Evolutionary conservation across 2,888 invertebrate species (phyloP), one percentile per base, ranked within the genome.

Genomic region (Archips crataeganus): DNA sequence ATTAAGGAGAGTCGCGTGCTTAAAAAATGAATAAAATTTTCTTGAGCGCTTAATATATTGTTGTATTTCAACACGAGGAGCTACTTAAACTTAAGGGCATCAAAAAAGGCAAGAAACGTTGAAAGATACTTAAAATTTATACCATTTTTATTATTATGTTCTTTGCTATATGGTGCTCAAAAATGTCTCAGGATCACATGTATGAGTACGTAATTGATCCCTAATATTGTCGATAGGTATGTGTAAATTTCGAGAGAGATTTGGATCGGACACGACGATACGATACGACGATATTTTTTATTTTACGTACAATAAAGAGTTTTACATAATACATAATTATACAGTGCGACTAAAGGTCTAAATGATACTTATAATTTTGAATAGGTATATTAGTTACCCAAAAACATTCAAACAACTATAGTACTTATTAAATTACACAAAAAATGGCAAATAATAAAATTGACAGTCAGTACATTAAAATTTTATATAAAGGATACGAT

Each of bases 1-100:
- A 90, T 90, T 91, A 90, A 85, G 85, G 77, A 76, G 79, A 81
- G 77, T 90, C 89, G 93, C 93, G 92, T 93, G 93, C 79, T 78
- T 78, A 62, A 82, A 84, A 82, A 84, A 83, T 81, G 77, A 78
- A 62, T 72, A 47, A 36, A 60, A 77, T 77, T 80, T 79, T 80
- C 82, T 64, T 64, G 23, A 42, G 64, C 49, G 47, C 13, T 11
- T 73, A 61, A 73, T 51, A 42, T 66, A 71, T 63, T 69, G n/a
- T 49, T 15, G 10, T 32, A 49, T 49, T 73, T 68, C 49, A 47
- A 73, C 68, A 59, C 57, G 60, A 36, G 9, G 32, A 54, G 23
- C 23, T 39, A 23, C 39, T n/a, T 15, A 8, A 45, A 63, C 34
- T 5, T 61, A 49, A 23, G 34, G 9, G 51, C n/a, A n/a, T 62